A percentile compares a stretch with the other conserved stretches of the same genome.
phyloP scores from a whole-genome alignment of 2,888 invertebrate species.

The Masnerella sp. region DNA sequence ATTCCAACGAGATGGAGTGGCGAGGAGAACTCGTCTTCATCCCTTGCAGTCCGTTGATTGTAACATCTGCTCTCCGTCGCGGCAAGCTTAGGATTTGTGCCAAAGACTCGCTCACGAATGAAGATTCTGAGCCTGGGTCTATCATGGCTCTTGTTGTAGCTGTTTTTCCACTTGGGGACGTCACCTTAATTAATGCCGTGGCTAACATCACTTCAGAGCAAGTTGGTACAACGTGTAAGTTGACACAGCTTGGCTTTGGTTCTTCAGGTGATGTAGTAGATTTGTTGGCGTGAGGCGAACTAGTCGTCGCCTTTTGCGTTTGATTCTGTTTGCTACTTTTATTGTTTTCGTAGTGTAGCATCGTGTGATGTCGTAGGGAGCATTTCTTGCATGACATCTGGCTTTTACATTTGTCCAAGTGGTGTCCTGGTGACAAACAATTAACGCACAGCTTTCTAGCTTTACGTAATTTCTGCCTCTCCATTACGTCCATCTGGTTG shows the following conservation, averaged over 20 bases:
- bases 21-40: background rate
- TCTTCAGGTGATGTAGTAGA: too few relatives aligned
- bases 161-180: conserved; percentile 3
- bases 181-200: conserved; percentile 5
- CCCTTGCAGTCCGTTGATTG: conserved; percentile 6
- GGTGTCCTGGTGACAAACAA: conserved; percentile 6
- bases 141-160: conserved; percentile 22
- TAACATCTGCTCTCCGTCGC: background rate
- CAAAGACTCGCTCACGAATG: conserved; percentile 22
- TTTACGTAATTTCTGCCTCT: conserved; percentile 1
- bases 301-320: too few relatives aligned
- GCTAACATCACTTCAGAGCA: conserved; percentile 17
- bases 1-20: background rate
- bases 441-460: conserved; percentile 9
- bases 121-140: conserved; percentile 31
- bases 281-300: too few relatives aligned
- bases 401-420: background rate
- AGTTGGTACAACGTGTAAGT: background rate
- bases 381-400: background rate
- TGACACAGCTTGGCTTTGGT: too few relatives aligned
- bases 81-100: conserved; percentile 10
- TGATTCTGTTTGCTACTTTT: too few relatives aligned
- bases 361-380: too few relatives aligned
- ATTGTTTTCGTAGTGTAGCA: conserved; percentile 11
- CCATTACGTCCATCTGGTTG: background rate